Base-by-base conservation (phyloP, 1,140 invertebrate genomes). In the Orussus abietinus region DNA sequence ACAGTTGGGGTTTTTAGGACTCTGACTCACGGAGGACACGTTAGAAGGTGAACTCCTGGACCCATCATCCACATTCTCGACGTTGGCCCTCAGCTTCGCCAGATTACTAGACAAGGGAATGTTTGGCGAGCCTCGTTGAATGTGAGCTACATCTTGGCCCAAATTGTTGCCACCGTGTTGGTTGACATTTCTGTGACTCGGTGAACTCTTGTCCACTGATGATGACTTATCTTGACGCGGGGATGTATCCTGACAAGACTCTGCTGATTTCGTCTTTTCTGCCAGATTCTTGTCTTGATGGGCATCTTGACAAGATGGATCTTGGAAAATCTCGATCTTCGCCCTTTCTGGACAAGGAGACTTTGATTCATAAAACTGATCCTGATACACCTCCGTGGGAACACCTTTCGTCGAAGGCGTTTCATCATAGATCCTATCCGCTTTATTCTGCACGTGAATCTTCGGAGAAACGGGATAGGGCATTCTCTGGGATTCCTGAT, bases 391-490 rank as follows among this genome's bases (percentile, higher is more conserved):
- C 10, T 28, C 12, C 4, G 10, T 28, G 10, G 25, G 10, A 2
- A 10, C 10, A 10, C 12, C 25, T 10, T 12, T 9, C 31, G 31
- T 32, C 31, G n/a, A n/a, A n/a, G 62, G 59, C 3, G 62, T 51
- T 32, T 60, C 62, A 14, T 66, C 65, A 21, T 69, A 69, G 3
- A 66, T 47, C 1, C 55, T 49, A 4, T 68, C 65, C 3, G 50
- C 48, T 17, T 36, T 38, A 15, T 33, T 51, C 9, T 52, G 51
- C 14, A 58, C 45, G 26, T 48, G 35, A 3, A 54, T 47, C 2
- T 45, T 57, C 5, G 57, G 49, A 10, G 58, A 59, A 1, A 40
- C 47, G 6, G 48, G 49, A 45, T 47, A 54, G 26, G 43, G 13
- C n/a, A n/a, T 12, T 40, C 31, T 19, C 32, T 3, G 18, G 19